Conservation (phyloP, 2,797 vertebrate species). For the Microtus agrestis region DNA sequence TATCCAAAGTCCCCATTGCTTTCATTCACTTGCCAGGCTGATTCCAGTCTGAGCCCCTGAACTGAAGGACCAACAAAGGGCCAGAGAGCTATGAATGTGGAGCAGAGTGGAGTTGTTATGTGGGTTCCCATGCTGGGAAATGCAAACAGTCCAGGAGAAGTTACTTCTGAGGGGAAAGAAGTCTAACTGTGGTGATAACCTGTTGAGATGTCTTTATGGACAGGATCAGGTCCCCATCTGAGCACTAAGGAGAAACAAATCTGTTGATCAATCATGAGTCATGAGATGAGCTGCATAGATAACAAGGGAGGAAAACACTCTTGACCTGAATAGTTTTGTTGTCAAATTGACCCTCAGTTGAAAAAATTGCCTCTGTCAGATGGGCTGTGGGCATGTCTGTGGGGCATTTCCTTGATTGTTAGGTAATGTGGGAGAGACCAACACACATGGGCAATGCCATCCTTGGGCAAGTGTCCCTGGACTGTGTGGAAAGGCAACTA, state of each 20-base stretch:
- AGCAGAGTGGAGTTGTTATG: background rate
- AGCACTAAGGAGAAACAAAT: background rate
- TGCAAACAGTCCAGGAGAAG: background rate
- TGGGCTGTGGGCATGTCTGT: background rate
- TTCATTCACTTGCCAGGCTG: background rate
- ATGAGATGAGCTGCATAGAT: background rate
- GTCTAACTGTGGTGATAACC: background rate
- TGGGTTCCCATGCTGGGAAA: background rate
- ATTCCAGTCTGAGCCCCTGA: background rate
- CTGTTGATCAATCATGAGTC: too few species aligned
- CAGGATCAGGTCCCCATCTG: background rate
- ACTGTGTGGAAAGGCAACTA: background rate
- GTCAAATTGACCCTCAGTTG: background rate
- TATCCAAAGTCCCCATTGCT: background rate
- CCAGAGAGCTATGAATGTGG: background rate
- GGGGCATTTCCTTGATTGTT: background rate
- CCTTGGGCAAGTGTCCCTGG: rapidly evolving
- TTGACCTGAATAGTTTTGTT: too few species aligned
- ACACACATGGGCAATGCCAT: background rate
- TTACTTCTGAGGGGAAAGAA: background rate
- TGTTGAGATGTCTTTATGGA: background rate
- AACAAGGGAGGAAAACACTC: background rate
- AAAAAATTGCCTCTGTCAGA: background rate
- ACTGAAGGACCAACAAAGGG: background rate
- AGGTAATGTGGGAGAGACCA: background rate